phyloP scores from a whole-genome alignment of 1,140 invertebrate species.

The Zaprionus ornatus region DNA sequence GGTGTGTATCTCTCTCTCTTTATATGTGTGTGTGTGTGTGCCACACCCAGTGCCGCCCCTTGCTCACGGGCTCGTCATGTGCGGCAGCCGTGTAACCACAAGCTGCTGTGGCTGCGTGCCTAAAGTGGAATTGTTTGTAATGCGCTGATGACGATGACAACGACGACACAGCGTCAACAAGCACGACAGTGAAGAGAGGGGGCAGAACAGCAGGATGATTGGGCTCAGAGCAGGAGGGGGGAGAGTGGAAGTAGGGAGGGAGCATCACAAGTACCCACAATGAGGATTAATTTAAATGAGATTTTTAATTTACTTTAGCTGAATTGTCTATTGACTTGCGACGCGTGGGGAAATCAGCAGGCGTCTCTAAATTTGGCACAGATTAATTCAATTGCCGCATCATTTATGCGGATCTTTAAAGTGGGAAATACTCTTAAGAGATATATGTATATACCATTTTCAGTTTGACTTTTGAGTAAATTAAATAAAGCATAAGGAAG shows the following conservation, averaged over 20 bases:
- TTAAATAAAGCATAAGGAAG: too few species aligned
- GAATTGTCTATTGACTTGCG: slow-evolving; percentile 13
- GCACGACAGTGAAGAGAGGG: neutral
- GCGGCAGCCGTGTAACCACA: slow-evolving; percentile 55
- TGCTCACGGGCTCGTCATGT: slow-evolving; percentile 22
- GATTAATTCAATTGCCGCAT: neutral
- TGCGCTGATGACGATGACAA: slow-evolving; percentile 59
- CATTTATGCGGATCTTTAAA: neutral
- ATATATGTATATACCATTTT: neutral
- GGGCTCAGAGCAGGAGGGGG: neutral
- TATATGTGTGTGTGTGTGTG: slow-evolving; percentile 14
- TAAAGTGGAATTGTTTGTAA: slow-evolving; percentile 80
- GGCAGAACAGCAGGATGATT: neutral
- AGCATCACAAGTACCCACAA: slow-evolving; percentile 40
- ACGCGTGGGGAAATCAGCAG: neutral
- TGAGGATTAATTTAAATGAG: slow-evolving; percentile 73
- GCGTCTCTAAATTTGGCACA: neutral
- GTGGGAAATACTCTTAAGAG: neutral
- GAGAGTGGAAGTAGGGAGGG: too few species aligned
- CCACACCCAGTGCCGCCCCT: slow-evolving; percentile 14
- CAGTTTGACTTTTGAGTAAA: neutral
- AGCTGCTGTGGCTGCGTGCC: slow-evolving; percentile 68
- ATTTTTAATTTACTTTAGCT: slow-evolving; percentile 63
- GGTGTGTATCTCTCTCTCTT: slow-evolving; percentile 7
- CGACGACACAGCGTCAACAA: slow-evolving; percentile 9